Evolutionary conservation across 2,797 vertebrate genomes (phyloP).

Genomic region (Crax fasciolata): DNA sequence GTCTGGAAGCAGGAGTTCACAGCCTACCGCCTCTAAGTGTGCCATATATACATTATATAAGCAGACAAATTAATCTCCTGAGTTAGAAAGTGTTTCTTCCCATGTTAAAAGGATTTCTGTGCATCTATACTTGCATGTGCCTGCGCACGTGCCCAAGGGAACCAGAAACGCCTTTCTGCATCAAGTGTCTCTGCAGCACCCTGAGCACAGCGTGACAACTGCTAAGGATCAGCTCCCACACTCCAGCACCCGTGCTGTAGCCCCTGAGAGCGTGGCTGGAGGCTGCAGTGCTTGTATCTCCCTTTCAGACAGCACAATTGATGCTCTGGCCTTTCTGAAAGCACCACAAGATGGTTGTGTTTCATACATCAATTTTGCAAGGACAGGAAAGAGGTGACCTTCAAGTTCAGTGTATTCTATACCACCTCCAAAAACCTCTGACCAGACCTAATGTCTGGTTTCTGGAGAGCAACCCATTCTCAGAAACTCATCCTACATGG

Average conservation of each 20-base stretch:
- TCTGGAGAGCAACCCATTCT: not conserved
- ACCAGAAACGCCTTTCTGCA: not conserved
- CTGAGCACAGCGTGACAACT: not conserved
- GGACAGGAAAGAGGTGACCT: not conserved
- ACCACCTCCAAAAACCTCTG: not conserved
- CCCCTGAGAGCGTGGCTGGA: accelerated
- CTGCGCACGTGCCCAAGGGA: accelerated
- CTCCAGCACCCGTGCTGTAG: not conserved
- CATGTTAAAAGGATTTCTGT: not conserved
- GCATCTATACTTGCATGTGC: not conserved
- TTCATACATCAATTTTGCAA: not conserved
- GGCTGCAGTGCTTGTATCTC: not conserved
- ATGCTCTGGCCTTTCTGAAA: not conserved
- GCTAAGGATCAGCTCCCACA: not conserved
- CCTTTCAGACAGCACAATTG: not conserved
- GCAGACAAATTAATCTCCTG: not conserved
- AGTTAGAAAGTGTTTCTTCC: not conserved
- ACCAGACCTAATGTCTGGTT: not conserved
- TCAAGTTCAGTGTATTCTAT: not conserved
- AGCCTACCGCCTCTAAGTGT: not conserved
- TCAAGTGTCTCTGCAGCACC: not conserved
- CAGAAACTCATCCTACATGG: not conserved
- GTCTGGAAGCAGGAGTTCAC: not conserved
- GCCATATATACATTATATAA: not conserved
- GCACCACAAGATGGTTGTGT: not conserved